phyloP scores from a whole-genome alignment of 2,113 vertebrate species.

The Sapajus apella region DNA sequence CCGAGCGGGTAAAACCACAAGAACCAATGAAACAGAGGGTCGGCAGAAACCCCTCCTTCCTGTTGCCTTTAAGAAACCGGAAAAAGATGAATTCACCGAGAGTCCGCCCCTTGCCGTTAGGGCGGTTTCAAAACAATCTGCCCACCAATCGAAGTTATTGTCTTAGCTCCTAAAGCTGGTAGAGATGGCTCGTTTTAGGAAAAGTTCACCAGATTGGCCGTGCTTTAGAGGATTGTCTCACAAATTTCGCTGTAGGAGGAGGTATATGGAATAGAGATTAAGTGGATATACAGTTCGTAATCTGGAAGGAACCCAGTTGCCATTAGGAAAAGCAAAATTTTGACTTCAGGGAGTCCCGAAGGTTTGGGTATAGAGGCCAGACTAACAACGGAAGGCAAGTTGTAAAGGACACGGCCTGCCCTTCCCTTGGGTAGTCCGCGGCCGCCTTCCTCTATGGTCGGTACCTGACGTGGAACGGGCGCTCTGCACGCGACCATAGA shows the following conservation, averaged over 20 bases:
- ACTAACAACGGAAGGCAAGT: neutral
- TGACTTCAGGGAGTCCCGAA: neutral
- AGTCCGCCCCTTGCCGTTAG: constrained; percentile 71
- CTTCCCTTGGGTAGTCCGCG: neutral
- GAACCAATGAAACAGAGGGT: constrained; percentile 59
- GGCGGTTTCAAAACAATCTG: constrained; percentile 76
- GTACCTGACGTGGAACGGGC: neutral
- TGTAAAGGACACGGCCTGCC: neutral
- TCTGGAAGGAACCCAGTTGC: neutral
- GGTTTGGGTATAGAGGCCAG: neutral
- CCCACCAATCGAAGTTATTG: constrained; percentile 57
- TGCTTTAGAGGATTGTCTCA: neutral
- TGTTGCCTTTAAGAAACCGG: constrained; percentile 60
- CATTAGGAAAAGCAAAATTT: neutral
- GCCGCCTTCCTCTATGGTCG: constrained; percentile 3
- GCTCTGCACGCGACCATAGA: neutral
- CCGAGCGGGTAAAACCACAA: constrained; percentile 30
- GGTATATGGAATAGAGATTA: neutral
- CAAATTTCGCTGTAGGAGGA: neutral
- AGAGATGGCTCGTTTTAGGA: neutral
- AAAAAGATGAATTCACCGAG: constrained; percentile 40
- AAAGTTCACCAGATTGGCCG: constrained; percentile 58
- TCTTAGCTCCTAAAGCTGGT: constrained; percentile 4
- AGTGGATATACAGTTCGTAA: neutral
- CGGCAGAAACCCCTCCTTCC: neutral